These are phyloP conservation scores for Petaurus breviceps DNA, from an alignment of 2,113 vertebrate genomes.

Conservation along the genomic window DNA sequence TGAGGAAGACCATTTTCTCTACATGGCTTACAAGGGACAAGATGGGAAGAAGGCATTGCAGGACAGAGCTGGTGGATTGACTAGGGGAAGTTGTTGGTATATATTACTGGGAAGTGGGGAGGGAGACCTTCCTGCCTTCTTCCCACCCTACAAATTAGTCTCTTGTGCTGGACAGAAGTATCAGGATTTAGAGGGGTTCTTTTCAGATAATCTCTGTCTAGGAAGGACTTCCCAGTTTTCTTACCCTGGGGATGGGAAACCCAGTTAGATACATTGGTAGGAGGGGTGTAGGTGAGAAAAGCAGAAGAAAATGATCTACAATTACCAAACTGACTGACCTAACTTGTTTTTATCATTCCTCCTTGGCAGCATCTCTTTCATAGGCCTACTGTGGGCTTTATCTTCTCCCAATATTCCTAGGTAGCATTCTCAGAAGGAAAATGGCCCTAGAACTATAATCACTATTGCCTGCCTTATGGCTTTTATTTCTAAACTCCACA, in stretches of 20 bases:
- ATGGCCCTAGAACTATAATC: not conserved
- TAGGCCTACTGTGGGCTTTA: not conserved
- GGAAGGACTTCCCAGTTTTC: constrained; percentile 22
- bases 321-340: not conserved
- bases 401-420: not conserved
- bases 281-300: not conserved
- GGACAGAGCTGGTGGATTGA: constrained; percentile 56
- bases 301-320: not conserved
- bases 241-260: constrained; percentile 49
- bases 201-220: constrained; percentile 20
- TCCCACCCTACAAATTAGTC: not conserved
- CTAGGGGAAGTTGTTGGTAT: not conserved
- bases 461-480: not conserved
- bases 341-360: not conserved
- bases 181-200: not conserved
- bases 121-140: not conserved
- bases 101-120: not conserved
- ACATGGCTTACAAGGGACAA: constrained; percentile 98
- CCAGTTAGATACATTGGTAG: constrained; percentile 33
- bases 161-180: not conserved
- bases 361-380: not conserved
- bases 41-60: constrained; percentile 82
- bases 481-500: not conserved
- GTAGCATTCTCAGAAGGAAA: not conserved
- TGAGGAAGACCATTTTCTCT: constrained; percentile 97